These are phyloP conservation scores for Nannobrachium achirus DNA, from an alignment of 2,113 vertebrate species.

Conservation along the genomic window DNA sequence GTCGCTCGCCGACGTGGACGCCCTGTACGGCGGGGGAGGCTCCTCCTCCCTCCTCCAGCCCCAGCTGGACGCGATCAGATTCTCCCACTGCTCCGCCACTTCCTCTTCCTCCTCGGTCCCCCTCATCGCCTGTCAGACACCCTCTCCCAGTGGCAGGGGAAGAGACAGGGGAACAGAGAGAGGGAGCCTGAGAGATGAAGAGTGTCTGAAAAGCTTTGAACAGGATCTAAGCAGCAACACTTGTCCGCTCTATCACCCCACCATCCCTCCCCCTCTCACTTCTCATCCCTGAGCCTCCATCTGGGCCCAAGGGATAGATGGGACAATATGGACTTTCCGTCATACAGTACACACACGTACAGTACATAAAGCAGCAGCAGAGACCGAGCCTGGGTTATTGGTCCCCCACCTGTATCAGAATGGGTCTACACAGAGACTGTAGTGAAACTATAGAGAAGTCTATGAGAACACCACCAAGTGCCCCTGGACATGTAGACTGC, in stretches of 20 bases:
- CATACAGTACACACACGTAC: too few species aligned
- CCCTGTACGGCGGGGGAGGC: conserved; percentile 68
- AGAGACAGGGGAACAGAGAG: conserved; percentile 73
- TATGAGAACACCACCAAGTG: conserved; percentile 47
- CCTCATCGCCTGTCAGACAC: conserved; percentile 83
- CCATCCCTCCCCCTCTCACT: conserved; percentile 69
- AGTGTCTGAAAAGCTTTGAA: conserved; percentile 68
- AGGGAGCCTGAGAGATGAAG: conserved; percentile 68
- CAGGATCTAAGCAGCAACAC: conserved; percentile 50
- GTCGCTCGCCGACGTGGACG: conserved; percentile 82
- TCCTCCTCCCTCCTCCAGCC: conserved; percentile 39
- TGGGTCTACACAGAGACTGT: conserved; percentile 34
- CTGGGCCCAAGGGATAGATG: conserved; percentile 35
- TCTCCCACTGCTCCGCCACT: conserved; percentile 68
- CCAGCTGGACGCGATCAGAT: conserved; percentile 52
- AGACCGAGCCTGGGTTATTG: conserved; percentile 37
- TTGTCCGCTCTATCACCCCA: conserved; percentile 63
- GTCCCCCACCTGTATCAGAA: conserved; percentile 44
- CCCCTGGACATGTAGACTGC: conserved; percentile 35
- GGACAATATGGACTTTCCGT: conserved; percentile 50
- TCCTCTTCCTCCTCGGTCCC: conserved; percentile 75
- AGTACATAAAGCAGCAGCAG: conserved; percentile 25
- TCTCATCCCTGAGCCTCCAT: conserved; percentile 42
- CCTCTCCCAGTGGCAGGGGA: conserved; percentile 60
- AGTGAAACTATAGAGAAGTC: conserved; percentile 15